Evolutionary conservation across 2,888 invertebrate species (phyloP).

Genomic region (Danaus chrysippus): DNA sequence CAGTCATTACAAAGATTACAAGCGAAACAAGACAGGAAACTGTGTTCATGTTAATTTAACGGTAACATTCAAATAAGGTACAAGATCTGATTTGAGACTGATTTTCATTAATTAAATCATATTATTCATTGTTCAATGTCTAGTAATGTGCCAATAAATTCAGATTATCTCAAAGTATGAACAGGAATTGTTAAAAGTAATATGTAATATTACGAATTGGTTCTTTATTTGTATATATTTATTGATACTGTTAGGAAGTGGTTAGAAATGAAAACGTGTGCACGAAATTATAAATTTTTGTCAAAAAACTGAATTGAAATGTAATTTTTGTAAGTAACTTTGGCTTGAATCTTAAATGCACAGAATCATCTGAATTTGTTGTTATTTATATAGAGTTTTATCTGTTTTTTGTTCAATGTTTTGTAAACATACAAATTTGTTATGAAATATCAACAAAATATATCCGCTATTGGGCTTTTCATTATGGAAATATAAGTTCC

Average conservation of each 20-base stretch:
- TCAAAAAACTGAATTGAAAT: too few relatives aligned
- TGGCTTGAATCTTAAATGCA: not conserved
- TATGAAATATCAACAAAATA: too few relatives aligned
- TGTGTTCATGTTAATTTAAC: slow-evolving; percentile 60
- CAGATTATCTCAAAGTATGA: too few relatives aligned
- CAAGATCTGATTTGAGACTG: slow-evolving; percentile 34
- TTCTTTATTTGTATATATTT: too few relatives aligned
- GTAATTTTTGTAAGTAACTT: too few relatives aligned
- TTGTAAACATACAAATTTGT: not conserved
- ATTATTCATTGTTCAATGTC: slow-evolving; percentile 12
- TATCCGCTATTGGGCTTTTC: too few relatives aligned
- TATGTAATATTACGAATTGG: too few relatives aligned
- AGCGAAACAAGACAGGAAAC: slow-evolving; percentile 61
- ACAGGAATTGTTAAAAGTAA: too few relatives aligned
- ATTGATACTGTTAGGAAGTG: too few relatives aligned
- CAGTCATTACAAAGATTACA: slow-evolving; percentile 68
- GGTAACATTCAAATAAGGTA: slow-evolving; percentile 27
- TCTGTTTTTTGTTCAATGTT: not conserved
- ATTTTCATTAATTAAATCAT: slow-evolving; percentile 32
- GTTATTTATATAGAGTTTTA: slow-evolving; percentile 2
- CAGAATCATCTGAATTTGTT: not conserved
- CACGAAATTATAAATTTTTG: too few relatives aligned
- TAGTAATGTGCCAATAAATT: not conserved
- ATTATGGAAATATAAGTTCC: too few relatives aligned
- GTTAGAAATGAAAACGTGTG: too few relatives aligned